Conservation (phyloP, 2,797 vertebrate genomes). For the Lagorchestes hirsutus region DNA sequence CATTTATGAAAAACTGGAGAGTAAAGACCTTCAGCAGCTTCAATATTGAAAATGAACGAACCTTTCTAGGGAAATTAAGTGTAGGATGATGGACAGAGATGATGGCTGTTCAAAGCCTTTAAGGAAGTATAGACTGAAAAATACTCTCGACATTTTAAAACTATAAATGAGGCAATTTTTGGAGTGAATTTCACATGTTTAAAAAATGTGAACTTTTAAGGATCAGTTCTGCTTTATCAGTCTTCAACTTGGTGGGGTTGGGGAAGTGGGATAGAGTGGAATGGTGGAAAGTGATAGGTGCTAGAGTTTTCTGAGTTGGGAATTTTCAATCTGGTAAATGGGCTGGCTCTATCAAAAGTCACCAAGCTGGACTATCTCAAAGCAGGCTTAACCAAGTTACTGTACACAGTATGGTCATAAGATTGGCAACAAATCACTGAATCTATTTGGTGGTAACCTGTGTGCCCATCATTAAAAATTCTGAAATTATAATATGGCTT, state of each 20-base stretch:
- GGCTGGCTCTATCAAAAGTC: background rate
- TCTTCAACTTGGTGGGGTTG: background rate
- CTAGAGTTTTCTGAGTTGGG: background rate
- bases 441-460: background rate
- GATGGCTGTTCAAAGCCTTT: background rate
- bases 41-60: slow-evolving; percentile 59
- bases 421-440: background rate
- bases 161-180: slow-evolving; percentile 67
- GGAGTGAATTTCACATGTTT: slow-evolving; percentile 37
- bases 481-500: background rate
- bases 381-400: background rate
- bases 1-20: slow-evolving; percentile 70
- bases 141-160: background rate
- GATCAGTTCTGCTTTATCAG: background rate
- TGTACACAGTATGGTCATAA: background rate
- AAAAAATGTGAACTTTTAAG: background rate
- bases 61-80: slow-evolving; percentile 46
- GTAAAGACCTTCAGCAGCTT: slow-evolving; percentile 67
- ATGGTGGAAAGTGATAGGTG: background rate
- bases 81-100: background rate
- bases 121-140: slow-evolving; percentile 5
- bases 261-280: background rate
- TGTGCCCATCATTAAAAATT: background rate
- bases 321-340: slow-evolving; percentile 1
- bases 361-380: background rate